phyloP scores from a whole-genome alignment of 2,888 invertebrate genomes.

The Leuctra nigra region DNA sequence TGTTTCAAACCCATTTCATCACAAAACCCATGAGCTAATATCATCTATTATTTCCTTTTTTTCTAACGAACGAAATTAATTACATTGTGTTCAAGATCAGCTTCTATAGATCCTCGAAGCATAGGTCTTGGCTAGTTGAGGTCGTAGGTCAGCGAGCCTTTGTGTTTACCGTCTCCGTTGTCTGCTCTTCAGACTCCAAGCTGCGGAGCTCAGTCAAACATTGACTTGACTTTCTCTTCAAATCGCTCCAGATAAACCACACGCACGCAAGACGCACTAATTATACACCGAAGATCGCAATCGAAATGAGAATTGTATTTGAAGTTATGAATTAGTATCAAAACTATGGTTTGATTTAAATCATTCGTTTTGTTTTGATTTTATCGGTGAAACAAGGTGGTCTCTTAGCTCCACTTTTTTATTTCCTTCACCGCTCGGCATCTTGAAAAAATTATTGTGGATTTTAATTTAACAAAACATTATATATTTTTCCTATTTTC shows the following conservation, averaged over 20 bases:
- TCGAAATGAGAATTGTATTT: no score
- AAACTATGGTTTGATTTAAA: no score
- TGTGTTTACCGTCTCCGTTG: background rate
- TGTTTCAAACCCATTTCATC: no score
- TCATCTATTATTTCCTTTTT: background rate
- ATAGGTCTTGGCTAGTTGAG: background rate
- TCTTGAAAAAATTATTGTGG: no score
- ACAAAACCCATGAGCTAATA: background rate
- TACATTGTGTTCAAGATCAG: background rate
- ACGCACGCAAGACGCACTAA: background rate
- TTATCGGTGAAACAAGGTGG: no score
- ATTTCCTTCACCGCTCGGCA: no score
- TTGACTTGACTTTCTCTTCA: background rate
- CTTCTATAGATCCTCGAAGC: background rate
- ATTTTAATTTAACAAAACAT: no score
- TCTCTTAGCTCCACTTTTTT: no score
- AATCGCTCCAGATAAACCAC: background rate
- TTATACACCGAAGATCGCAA: background rate
- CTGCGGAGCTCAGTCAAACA: background rate
- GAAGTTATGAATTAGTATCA: no score
- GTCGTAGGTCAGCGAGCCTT: background rate
- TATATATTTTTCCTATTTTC: no score
- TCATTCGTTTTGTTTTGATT: no score
- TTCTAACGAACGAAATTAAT: conserved; percentile 1
- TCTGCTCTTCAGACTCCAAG: background rate